A percentile compares a stretch with the other conserved stretches of the same genome.
Conservation (phyloP, 1,140 invertebrate genomes). For the Listronotus bonariensis region DNA sequence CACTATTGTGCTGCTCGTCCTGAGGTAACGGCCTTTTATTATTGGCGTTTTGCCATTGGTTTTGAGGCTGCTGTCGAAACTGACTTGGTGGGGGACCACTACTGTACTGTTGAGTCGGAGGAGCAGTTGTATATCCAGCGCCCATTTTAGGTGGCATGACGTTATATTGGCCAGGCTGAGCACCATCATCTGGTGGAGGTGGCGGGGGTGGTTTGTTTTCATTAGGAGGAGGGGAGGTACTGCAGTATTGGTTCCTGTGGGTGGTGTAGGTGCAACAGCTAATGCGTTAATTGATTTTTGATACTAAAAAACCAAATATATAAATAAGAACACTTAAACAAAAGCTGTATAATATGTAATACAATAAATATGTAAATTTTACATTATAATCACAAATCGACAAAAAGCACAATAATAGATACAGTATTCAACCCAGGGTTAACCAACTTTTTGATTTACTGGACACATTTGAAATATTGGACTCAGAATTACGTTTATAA, state of each 20-base stretch:
- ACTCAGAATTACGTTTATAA: neutral
- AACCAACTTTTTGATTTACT: neutral
- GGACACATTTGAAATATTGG: neutral
- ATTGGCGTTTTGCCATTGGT: conserved; percentile 24
- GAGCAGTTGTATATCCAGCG: conserved; percentile 32
- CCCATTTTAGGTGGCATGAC: neutral
- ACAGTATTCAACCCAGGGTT: no score
- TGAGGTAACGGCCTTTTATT: conserved; percentile 29
- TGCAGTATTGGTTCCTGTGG: conserved; percentile 51
- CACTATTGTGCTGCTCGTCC: conserved; percentile 16
- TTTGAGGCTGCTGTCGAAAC: conserved; percentile 4
- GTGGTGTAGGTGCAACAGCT: conserved; percentile 49
- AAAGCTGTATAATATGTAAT: no score
- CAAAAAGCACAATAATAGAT: no score
- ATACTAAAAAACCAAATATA: conserved; percentile 46
- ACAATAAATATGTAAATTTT: no score
- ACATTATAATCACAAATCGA: no score
- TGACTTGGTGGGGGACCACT: conserved; percentile 7
- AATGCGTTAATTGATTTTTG: conserved; percentile 55
- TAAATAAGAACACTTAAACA: no score
- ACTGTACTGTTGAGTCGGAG: conserved; percentile 28
- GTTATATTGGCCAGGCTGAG: neutral
- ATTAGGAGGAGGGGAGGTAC: conserved; percentile 58
- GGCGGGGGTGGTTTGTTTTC: conserved; percentile 60
- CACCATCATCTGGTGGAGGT: conserved; percentile 44